Evolutionary conservation across 1,140 invertebrate genomes (phyloP), one percentile per base, ranked within the genome.

Genomic region (Bemisia tabaci): DNA sequence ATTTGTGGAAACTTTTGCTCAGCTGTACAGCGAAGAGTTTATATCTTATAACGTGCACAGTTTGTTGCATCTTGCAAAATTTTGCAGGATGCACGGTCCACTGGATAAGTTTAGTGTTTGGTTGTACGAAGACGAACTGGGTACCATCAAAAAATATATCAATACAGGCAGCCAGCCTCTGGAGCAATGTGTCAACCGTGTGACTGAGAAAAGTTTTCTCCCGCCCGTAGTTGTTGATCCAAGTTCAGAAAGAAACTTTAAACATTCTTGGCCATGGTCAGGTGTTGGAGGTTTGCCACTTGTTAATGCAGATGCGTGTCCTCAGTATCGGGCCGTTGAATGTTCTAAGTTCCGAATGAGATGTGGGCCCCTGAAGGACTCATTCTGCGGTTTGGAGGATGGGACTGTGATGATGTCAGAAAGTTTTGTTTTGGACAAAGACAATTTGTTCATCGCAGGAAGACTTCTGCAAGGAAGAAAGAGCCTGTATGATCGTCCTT

Each of bases 61-160:
- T 12, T 27, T 74, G 1, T 33, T 76, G 33, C 79, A 81, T 70
- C 65, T 81, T 26, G 67, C 72, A 58, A 70, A 74, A 66, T 77
- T 80, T 73, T 75, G 72, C 24, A 67, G 68, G 68, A 71, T 69
- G 11, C 77, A 74, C 73, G 76, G 75, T 0, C 23, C 69, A 33
- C 5, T 48, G 33, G 33, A 48, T 48, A 9, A 48, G 5, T 48
- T 48, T 17, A 48, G 33, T 48, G n/a, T n/a, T n/a, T n/a, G n/a
- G n/a, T n/a, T n/a, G n/a, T n/a, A n/a, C n/a, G n/a, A n/a, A n/a
- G n/a, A n/a, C n/a, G n/a, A n/a, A n/a, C n/a, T n/a, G n/a, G n/a
- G n/a, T n/a, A n/a, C n/a, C n/a, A n/a, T n/a, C n/a, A n/a, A n/a
- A n/a, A n/a, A n/a, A n/a, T n/a, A n/a, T n/a, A n/a, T n/a, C n/a